Evolutionary conservation across 1,140 invertebrate species (phyloP), one percentile per base, ranked within the genome.

Genomic region (Papilio aristodemus): DNA sequence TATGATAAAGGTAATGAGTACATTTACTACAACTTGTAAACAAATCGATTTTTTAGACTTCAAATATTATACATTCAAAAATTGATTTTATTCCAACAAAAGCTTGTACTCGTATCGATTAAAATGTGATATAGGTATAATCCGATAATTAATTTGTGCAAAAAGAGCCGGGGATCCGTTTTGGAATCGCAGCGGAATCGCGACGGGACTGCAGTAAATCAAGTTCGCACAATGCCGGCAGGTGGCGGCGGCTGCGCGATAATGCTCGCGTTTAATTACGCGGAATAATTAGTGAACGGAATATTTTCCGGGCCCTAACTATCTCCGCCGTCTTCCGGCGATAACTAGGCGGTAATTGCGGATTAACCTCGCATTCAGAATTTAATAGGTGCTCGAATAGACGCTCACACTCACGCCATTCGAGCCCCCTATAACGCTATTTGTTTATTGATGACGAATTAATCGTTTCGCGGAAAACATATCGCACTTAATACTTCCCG

Each of bases 241-340:
- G 85, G 87, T 89, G 87, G 88, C 83, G 84, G 77, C 84, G 85
- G 85, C 82, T 81, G 72, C 79, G 77, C 85, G 87, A 91, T 91
- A 89, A 90, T 90, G 85, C 86, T 76, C 85, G 86, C 84, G 89
- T 91, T 91, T 91, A 91, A 91, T 90, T 91, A 91, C 87, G 84
- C 86, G 89, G 89, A 91, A 91, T 91, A 91, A 89, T 91, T 91
- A 91, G 87, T 88, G 87, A 86, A 87, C 89, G 89, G 89, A 91
- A 91, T 88, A 89, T 90, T 86, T 91, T 91, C 89, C 86, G 86
- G 83, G 84, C 87, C 81, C 89, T 90, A 91, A 91, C 86, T 91
- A 91, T 91, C 89, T 89, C 86, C 86, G 79, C 81, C 89, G 85
- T 90, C 89, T 91, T 90, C 87, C 89, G 89, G 86, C 86, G 85